These are phyloP conservation scores for Drosophila pseudotakahashii DNA, from an alignment of 2,888 invertebrate genomes.

Conservation along the genomic window DNA sequence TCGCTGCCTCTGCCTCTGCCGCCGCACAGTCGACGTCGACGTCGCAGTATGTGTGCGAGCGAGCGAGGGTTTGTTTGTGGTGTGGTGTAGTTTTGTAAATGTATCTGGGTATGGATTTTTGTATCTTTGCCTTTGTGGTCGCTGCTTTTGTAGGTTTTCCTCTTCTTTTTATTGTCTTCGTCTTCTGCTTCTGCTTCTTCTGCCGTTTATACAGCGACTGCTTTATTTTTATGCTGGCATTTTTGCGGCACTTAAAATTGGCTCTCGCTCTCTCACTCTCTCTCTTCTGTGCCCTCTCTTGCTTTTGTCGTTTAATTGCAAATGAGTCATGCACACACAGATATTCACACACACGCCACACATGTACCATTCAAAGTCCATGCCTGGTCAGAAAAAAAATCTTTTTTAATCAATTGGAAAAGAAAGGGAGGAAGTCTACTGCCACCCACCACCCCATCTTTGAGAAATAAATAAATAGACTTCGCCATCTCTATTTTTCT, in stretches of 20 bases:
- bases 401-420: constrained; percentile 69
- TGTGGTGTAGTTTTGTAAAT: constrained; percentile 8
- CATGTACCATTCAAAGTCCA: constrained; percentile 50
- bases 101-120: constrained; percentile 21
- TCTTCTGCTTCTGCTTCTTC: constrained; percentile 16
- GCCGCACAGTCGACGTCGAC: constrained; percentile 23
- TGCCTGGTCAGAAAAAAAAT: constrained; percentile 38
- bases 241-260: constrained; percentile 74
- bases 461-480: constrained; percentile 36
- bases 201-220: constrained; percentile 43
- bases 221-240: constrained; percentile 78
- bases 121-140: constrained; percentile 54
- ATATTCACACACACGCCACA: constrained; percentile 20
- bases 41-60: constrained; percentile 18
- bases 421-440: constrained; percentile 37
- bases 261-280: constrained; percentile 4
- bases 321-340: constrained; percentile 51
- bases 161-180: constrained; percentile 45
- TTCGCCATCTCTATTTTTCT: background rate
- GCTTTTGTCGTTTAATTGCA: constrained; percentile 57
- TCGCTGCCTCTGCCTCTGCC: constrained; percentile 21
- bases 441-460: background rate
- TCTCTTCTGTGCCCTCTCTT: constrained; percentile 16
- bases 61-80: constrained; percentile 8
- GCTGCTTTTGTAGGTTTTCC: constrained; percentile 77